Evolutionary conservation across 2,113 vertebrate species (phyloP).

Genomic region (Phoenicopterus ruber): DNA sequence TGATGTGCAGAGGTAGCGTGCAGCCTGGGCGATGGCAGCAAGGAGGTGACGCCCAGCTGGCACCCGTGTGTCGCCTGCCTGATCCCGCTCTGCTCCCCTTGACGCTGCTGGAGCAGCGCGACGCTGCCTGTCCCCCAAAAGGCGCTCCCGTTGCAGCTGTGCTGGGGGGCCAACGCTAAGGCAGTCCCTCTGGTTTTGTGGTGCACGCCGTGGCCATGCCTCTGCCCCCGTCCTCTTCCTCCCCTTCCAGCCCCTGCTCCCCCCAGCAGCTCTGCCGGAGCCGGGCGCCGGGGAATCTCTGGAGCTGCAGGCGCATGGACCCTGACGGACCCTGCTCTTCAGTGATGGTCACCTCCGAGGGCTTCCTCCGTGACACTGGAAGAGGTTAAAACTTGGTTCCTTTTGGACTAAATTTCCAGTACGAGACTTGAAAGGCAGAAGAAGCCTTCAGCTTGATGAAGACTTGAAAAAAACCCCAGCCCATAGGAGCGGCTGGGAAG

Average conservation of each 20-base stretch:
- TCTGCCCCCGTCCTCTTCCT: background rate
- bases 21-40: background rate
- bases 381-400: background rate
- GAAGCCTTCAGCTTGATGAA: background rate
- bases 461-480: background rate
- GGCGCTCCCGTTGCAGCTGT: background rate
- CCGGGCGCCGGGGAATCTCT: background rate
- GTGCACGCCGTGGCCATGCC: rapidly evolving
- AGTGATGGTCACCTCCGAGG: rapidly evolving
- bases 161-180: background rate
- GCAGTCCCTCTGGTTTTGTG: background rate
- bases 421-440: background rate
- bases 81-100: background rate
- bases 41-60: background rate
- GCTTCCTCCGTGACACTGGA: background rate
- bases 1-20: rapidly evolving
- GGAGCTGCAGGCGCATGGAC: background rate
- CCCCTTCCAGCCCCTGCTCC: background rate
- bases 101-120: background rate
- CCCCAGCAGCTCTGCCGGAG: background rate
- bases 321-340: background rate
- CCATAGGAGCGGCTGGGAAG: background rate
- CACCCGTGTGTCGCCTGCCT: rapidly evolving
- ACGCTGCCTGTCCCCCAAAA: background rate
- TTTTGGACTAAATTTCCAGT: background rate